Evolutionary conservation across 2,113 vertebrate genomes (phyloP).

Genomic region (Cardinalis cardinalis): DNA sequence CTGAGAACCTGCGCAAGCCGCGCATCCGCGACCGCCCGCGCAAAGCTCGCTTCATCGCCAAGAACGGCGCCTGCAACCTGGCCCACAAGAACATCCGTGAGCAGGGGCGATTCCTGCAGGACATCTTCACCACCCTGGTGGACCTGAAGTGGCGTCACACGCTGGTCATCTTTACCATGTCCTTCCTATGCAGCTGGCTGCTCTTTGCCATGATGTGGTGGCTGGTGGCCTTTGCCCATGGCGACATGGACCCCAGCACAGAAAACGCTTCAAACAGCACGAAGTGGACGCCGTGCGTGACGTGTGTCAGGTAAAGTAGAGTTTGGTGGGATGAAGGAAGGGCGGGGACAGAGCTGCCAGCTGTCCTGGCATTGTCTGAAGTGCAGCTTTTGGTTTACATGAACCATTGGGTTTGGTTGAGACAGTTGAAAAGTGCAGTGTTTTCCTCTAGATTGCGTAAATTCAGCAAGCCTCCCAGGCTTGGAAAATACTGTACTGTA

Average conservation of each 20-base stretch:
- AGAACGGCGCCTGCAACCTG: conserved; percentile 95
- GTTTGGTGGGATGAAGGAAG: background rate
- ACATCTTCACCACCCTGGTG: conserved; percentile 97
- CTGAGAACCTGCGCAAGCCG: conserved; percentile 88
- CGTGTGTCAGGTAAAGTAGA: conserved; percentile 83
- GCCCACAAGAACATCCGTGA: conserved; percentile 98
- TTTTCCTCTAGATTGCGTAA: conserved; percentile 16
- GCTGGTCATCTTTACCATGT: conserved; percentile 96
- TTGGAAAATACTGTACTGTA: conserved; percentile 59
- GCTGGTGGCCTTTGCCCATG: conserved; percentile 94
- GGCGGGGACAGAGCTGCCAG: background rate
- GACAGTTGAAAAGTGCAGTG: conserved; percentile 40
- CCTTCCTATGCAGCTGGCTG: conserved; percentile 97
- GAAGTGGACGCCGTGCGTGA: conserved; percentile 81
- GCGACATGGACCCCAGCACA: conserved; percentile 84
- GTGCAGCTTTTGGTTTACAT: background rate
- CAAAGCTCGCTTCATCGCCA: conserved; percentile 96
- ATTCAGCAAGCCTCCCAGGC: conserved; percentile 7
- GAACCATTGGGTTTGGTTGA: background rate
- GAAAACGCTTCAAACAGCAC: conserved; percentile 39
- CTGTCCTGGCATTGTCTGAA: background rate
- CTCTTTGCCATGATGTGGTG: conserved; percentile 98
- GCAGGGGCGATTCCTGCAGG: conserved; percentile 95
- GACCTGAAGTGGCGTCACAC: conserved; percentile 98
- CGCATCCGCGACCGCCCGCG: conserved; percentile 88